A percentile compares a stretch with the other conserved stretches of the same genome.
phyloP scores from a whole-genome alignment of 1,140 invertebrate species.

The Caenorhabditis elegans region DNA sequence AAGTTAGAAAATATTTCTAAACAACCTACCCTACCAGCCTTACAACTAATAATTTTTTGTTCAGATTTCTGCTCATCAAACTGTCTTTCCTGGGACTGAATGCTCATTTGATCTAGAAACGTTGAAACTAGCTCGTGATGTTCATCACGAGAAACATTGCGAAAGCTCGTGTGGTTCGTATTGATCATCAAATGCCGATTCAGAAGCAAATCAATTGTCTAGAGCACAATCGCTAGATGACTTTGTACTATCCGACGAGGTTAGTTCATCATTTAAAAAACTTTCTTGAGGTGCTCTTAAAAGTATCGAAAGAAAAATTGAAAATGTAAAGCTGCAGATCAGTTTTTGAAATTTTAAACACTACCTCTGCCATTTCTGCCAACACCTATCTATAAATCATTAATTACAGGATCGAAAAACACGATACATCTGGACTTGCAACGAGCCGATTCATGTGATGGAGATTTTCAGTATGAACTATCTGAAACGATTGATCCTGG shows the following conservation, averaged over 20 bases:
- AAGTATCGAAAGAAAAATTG: too few species aligned
- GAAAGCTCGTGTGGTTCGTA: neutral
- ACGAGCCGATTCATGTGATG: neutral
- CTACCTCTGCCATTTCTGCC: too few species aligned
- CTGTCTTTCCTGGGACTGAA: slow-evolving; percentile 40
- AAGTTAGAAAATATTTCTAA: too few species aligned
- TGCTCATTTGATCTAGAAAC: slow-evolving; percentile 38
- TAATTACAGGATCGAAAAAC: too few species aligned
- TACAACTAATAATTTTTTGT: too few species aligned
- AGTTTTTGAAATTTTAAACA: too few species aligned
- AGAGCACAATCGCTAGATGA: neutral
- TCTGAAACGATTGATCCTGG: neutral
- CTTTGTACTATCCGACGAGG: neutral
- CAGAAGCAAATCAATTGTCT: neutral
- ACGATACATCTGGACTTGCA: neutral
- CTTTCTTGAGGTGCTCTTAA: too few species aligned
- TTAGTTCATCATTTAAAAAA: too few species aligned
- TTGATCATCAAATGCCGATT: neutral
- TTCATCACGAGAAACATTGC: neutral
- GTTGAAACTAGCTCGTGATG: neutral
- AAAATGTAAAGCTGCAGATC: too few species aligned
- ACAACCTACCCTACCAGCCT: too few species aligned
- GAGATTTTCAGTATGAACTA: neutral
- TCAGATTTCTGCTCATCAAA: slow-evolving; percentile 35
- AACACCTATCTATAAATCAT: too few species aligned